These are phyloP conservation scores for Hoplias malabaricus DNA, from an alignment of 2,113 vertebrate species.

Conservation along the genomic window DNA sequence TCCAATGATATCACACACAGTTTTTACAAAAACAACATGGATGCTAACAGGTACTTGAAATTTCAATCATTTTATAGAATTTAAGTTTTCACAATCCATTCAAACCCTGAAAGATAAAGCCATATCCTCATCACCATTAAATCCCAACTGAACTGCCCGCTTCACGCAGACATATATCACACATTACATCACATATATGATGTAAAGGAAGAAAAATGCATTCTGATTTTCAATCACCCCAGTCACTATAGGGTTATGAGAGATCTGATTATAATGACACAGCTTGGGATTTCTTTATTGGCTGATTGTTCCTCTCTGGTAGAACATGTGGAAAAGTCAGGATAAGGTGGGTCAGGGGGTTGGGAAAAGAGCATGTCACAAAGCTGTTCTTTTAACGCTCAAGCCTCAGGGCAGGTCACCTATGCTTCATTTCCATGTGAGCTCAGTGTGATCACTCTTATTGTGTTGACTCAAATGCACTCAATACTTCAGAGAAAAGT, in stretches of 20 bases:
- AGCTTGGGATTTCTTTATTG: background rate
- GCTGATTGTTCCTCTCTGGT: background rate
- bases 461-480: constrained; percentile 28
- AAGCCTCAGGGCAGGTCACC: constrained; percentile 30
- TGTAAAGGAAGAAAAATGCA: too few relatives aligned
- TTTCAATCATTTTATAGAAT: too few relatives aligned
- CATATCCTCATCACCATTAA: too few relatives aligned
- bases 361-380: constrained; percentile 25
- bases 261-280: background rate
- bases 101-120: too few relatives aligned
- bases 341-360: constrained; percentile 29
- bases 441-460: constrained; percentile 39
- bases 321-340: constrained; percentile 16
- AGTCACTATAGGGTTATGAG: background rate
- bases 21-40: too few relatives aligned
- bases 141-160: too few relatives aligned
- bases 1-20: too few relatives aligned
- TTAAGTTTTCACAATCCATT: too few relatives aligned
- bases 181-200: too few relatives aligned
- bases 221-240: too few relatives aligned
- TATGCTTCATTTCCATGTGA: constrained; percentile 38
- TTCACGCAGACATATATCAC: too few relatives aligned
- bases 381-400: constrained; percentile 35
- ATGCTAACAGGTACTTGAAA: too few relatives aligned
- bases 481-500: constrained; percentile 20